Base-by-base conservation (phyloP, 2,113 vertebrate species). In the Propithecus coquereli region DNA sequence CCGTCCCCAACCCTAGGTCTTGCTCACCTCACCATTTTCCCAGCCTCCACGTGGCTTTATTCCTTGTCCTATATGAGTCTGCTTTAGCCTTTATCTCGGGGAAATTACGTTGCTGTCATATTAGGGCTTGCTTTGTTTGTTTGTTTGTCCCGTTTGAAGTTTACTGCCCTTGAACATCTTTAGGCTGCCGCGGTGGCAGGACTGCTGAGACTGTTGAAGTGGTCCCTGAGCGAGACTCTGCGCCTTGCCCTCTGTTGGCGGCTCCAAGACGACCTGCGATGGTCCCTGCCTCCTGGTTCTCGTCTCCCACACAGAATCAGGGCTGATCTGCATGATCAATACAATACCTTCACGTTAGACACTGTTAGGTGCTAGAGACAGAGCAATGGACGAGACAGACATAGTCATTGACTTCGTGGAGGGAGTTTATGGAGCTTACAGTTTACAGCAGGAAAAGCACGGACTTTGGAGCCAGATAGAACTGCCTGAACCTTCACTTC, bases 141-240 rank as follows among this genome's bases (percentile, higher is more conserved):
- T 50, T 66, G 76, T 57, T 22, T 57, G 54, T 57, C 76, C 80
- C 73, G 65, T 45, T 85, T 85, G 79, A n/a, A 66, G 50, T 66
- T 63, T 85, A 22, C 61, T 87, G 57, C n/a, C 70, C 25, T 87
- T 76, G 80, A 84, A 43, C 50, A n/a, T 52, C 27, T 11, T 63
- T 65, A 22, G 43, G 79, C 74, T 63, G 57, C 30, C 54, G 25
- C 22, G 74, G 74, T 4, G 80, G 79, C 57, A 73, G 70, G n/a
- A 27, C 34, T n/a, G 17, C 23, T 23, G 22, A 50, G 34, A 23
- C 34, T 32, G 17, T 59, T 45, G 32, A 87, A 22, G 34, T 61
- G 18, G 65, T 25, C n/a, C 52, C 63, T 23, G 37, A 73, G 43
- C 8, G 2, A 8, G n/a, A 68, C 32, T 76, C 16, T 43, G 17